Evolutionary conservation across 2,888 invertebrate genomes (phyloP).

Genomic region (Altica lythri): DNA sequence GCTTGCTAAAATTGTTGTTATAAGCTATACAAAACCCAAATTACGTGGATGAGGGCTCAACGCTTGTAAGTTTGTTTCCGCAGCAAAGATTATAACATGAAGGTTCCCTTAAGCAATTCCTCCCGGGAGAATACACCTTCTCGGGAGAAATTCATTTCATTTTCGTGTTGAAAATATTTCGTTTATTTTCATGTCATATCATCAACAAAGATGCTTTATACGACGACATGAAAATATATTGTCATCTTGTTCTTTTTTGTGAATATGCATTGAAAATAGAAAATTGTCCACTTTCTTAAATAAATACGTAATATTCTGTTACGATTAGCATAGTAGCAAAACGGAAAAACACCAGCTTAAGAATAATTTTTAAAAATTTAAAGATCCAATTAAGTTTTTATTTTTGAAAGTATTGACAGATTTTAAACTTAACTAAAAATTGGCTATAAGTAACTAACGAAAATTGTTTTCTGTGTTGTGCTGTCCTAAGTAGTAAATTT

Average conservation of each 20-base stretch:
- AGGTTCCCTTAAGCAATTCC: slow-evolving; percentile 20
- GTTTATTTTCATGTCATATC: slow-evolving; percentile 12
- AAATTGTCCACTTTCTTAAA: too few relatives aligned
- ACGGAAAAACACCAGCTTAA: too few relatives aligned
- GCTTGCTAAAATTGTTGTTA: slow-evolving; percentile 22
- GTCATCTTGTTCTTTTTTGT: too few relatives aligned
- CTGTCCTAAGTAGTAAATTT: too few relatives aligned
- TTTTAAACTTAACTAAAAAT: neutral
- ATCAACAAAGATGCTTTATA: slow-evolving; percentile 8
- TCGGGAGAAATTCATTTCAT: slow-evolving; percentile 18
- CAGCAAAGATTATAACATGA: slow-evolving; percentile 30
- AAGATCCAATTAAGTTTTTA: slow-evolving; percentile 3
- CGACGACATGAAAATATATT: neutral
- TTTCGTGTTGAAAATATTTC: slow-evolving; percentile 13
- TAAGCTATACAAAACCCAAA: slow-evolving; percentile 25
- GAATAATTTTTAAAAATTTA: too few relatives aligned
- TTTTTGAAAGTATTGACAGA: too few relatives aligned
- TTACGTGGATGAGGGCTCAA: slow-evolving; percentile 25
- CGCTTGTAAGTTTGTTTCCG: slow-evolving; percentile 30
- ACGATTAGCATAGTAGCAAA: too few relatives aligned
- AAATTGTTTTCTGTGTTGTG: too few relatives aligned
- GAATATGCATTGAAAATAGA: too few relatives aligned
- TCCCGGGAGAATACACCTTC: slow-evolving; percentile 9
- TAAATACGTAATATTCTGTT: too few relatives aligned
- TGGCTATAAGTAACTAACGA: too few relatives aligned